phyloP scores from a whole-genome alignment of 1,140 invertebrate species.

The Hylyphantes graminicola region DNA sequence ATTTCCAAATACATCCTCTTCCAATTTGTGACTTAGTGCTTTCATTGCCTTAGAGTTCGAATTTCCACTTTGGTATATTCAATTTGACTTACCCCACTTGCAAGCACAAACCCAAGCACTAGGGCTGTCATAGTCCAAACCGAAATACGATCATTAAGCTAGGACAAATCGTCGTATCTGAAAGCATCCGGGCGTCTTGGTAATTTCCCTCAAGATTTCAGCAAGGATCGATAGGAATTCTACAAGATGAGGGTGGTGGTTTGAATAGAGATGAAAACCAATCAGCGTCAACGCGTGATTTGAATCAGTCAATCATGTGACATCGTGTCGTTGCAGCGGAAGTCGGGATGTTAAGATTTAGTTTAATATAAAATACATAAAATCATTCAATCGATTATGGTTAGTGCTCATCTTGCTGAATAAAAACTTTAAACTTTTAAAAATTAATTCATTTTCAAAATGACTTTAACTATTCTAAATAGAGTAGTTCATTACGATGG shows the following conservation, averaged over 20 bases:
- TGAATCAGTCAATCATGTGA: conserved; percentile 39
- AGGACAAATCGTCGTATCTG: conserved; percentile 55
- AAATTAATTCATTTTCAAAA: no score
- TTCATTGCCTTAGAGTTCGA: conserved; percentile 26
- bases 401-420: no score
- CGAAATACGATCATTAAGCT: conserved; percentile 50
- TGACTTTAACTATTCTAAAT: no score
- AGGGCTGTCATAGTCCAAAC: conserved; percentile 27
- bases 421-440: no score
- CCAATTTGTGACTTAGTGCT: conserved; percentile 22
- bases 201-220: conserved; percentile 58
- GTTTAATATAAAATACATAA: no score
- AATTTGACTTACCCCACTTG: conserved; percentile 49
- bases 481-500: no score
- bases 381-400: no score
- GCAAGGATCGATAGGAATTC: conserved; percentile 55
- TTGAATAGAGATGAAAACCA: conserved; percentile 51
- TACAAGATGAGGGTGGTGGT: conserved; percentile 28
- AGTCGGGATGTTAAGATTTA: no score
- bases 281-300: conserved; percentile 44
- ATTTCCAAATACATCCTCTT: no score
- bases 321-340: neutral
- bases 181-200: conserved; percentile 50
- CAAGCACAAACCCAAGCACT: neutral
- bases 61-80: conserved; percentile 44